These are phyloP conservation scores for Poeciliopsis prolifica DNA, from an alignment of 2,113 vertebrate genomes.

Conservation along the genomic window DNA sequence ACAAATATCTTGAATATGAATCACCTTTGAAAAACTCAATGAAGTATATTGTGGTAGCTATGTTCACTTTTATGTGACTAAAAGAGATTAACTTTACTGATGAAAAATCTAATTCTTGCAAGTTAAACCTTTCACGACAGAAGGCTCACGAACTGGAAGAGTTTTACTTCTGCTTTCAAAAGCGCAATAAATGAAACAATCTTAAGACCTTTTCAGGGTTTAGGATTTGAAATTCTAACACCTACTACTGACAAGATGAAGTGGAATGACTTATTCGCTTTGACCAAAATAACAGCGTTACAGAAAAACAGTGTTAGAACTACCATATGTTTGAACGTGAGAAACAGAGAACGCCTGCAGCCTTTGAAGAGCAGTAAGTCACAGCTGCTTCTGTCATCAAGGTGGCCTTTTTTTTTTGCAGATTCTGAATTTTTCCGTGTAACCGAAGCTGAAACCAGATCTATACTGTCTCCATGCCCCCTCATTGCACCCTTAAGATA, in stretches of 20 bases:
- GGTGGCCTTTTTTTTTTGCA: constrained; percentile 33
- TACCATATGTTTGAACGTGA: constrained; percentile 26
- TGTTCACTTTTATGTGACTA: too few species aligned
- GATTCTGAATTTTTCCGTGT: constrained; percentile 57
- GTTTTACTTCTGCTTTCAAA: background rate
- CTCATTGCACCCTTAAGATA: constrained; percentile 50
- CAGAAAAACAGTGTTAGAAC: constrained; percentile 29
- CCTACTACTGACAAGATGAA: background rate
- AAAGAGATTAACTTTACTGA: background rate
- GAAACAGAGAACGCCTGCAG: constrained; percentile 19
- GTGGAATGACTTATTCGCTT: background rate
- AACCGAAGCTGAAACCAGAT: constrained; percentile 71
- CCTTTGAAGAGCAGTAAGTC: constrained; percentile 27
- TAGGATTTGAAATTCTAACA: constrained; percentile 30
- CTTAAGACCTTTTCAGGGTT: too few species aligned
- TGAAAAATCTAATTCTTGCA: background rate
- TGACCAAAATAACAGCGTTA: constrained; percentile 1
- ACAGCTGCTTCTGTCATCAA: constrained; percentile 63
- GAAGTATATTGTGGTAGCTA: too few species aligned
- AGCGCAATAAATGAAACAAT: background rate
- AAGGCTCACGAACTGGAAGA: too few species aligned
- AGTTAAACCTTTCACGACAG: too few species aligned
- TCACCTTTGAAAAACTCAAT: too few species aligned
- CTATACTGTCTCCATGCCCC: constrained; percentile 66
- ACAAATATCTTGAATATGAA: background rate